Evolutionary conservation across 2,113 vertebrate genomes (phyloP).

Genomic region (Upupa epops): DNA sequence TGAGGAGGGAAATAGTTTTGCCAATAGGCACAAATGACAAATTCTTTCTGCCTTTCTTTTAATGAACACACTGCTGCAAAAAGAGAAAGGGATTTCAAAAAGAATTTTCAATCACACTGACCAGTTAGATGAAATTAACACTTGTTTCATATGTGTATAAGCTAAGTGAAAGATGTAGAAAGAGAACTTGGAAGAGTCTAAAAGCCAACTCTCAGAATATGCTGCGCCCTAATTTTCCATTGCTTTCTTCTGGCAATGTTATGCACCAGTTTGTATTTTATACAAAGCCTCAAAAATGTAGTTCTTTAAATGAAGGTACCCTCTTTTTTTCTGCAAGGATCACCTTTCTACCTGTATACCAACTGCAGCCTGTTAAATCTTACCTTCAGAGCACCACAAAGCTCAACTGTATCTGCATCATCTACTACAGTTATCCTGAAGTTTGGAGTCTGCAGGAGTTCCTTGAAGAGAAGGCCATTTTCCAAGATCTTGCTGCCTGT

Average conservation of each 20-base stretch:
- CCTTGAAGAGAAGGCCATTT: conserved; percentile 90
- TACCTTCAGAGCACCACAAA: conserved; percentile 91
- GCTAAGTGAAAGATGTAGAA: neutral
- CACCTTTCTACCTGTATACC: neutral
- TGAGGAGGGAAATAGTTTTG: neutral
- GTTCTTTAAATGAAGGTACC: neutral
- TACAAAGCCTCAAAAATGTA: neutral
- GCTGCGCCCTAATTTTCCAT: neutral
- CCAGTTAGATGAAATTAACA: neutral
- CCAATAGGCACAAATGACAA: neutral
- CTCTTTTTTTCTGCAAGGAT: neutral
- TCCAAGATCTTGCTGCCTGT: conserved; percentile 86
- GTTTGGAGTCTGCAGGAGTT: conserved; percentile 88
- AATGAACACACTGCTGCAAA: neutral
- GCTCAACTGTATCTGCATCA: conserved; percentile 87
- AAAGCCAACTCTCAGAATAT: neutral
- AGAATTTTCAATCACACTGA: neutral
- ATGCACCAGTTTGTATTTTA: neutral
- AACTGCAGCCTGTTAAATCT: neutral
- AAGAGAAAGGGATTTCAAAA: neutral
- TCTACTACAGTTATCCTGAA: conserved; percentile 89
- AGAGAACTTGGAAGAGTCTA: neutral
- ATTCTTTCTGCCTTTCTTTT: neutral
- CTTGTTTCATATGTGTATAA: neutral
- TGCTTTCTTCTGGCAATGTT: neutral